These are phyloP conservation scores for Coregonus suidteri DNA, from an alignment of 2,797 vertebrate species.

Conservation along the genomic window DNA sequence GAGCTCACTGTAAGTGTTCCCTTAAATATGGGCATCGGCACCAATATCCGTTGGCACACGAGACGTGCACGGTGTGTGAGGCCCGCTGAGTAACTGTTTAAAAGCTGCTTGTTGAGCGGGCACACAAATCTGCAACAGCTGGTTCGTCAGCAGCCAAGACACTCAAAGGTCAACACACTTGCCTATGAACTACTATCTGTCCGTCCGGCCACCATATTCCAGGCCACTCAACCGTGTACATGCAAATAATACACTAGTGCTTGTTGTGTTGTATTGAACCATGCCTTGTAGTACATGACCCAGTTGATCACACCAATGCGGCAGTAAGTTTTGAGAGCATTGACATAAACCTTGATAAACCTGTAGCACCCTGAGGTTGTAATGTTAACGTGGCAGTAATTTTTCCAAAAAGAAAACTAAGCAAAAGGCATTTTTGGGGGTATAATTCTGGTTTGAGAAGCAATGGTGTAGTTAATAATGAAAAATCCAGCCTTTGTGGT, in stretches of 20 bases:
- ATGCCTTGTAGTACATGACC: background rate
- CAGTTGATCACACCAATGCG: background rate
- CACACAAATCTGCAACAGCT: constrained; percentile 49
- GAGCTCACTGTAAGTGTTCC: background rate
- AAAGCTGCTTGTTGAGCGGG: constrained; percentile 56
- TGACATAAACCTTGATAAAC: background rate
- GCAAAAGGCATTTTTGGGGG: background rate
- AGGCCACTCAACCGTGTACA: constrained; percentile 38
- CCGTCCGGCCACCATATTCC: constrained; percentile 19
- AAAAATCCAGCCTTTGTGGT: constrained; percentile 50
- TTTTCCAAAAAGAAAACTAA: too few relatives aligned
- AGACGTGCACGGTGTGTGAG: background rate
- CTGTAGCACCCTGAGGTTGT: background rate
- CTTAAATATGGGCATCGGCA: background rate
- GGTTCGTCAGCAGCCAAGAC: constrained; percentile 41
- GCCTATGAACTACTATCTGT: constrained; percentile 45
- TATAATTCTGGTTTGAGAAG: background rate
- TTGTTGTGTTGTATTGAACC: background rate
- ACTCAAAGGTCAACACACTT: constrained; percentile 62
- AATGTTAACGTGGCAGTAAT: too few relatives aligned
- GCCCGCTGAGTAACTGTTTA: constrained; percentile 42
- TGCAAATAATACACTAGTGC: constrained; percentile 28
- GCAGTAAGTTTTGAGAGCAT: background rate
- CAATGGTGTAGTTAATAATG: background rate
- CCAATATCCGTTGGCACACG: background rate